phyloP scores from a whole-genome alignment of 2,797 vertebrate species.

The Hippoglossus hippoglossus region DNA sequence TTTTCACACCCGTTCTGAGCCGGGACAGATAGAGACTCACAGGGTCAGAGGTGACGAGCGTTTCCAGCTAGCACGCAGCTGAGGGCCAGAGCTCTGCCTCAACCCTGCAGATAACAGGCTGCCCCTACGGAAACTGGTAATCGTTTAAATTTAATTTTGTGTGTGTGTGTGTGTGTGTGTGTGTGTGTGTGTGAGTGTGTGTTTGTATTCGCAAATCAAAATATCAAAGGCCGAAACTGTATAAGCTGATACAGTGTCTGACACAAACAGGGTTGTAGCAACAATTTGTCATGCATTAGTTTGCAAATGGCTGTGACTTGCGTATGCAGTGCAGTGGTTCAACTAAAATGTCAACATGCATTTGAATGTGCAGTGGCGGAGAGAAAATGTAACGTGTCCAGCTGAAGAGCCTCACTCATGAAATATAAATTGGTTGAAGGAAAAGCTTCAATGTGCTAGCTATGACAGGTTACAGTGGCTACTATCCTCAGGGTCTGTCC shows the following conservation, averaged over 20 bases:
- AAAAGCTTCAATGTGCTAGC: background rate
- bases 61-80: slow-evolving; percentile 55
- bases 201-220: slow-evolving; percentile 17
- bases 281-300: slow-evolving; percentile 27
- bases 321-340: background rate
- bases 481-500: too few relatives aligned
- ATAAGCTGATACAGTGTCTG: slow-evolving; percentile 11
- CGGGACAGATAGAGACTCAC: slow-evolving; percentile 57
- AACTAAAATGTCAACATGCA: slow-evolving; percentile 7
- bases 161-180: slow-evolving; percentile 17
- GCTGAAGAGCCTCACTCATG: background rate
- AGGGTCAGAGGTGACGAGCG: slow-evolving; percentile 61
- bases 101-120: slow-evolving; percentile 53
- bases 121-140: slow-evolving; percentile 60
- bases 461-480: too few relatives aligned
- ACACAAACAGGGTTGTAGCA: slow-evolving; percentile 27
- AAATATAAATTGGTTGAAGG: background rate
- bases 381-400: background rate
- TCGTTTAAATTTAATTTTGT: slow-evolving; percentile 38
- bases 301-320: slow-evolving; percentile 4
- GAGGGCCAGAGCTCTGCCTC: slow-evolving; percentile 23
- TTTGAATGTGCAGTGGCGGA: background rate
- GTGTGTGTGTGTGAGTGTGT: slow-evolving; percentile 8
- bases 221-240: slow-evolving; percentile 3
- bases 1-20: slow-evolving; percentile 72